Evolutionary conservation across 1,140 invertebrate genomes (phyloP), one percentile per base, ranked within the genome.

Genomic region (Aphaenogaster rudis): DNA sequence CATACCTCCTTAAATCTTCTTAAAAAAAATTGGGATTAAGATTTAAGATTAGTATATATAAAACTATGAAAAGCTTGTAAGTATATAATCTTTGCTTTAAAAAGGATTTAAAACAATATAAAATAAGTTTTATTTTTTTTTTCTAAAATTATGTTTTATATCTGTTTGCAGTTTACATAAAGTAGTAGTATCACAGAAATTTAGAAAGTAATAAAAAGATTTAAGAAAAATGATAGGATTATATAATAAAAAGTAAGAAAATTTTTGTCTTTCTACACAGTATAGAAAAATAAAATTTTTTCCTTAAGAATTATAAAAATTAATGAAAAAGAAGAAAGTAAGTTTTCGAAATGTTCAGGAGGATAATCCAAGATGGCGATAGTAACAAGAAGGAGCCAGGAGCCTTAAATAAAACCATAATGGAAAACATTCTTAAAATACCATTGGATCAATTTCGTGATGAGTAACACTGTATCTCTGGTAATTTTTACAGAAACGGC

Each of bases 401-500:
- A 81, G 39, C 63, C 78, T 81, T 81, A 71, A 69, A 33, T 69
- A 69, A 69, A 42, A 71, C 21, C 71, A 69, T 54, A 71, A 71
- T 69, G 66, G 64, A 42, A 81, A 81, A 71, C 57, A 69, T 81
- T 81, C 78, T 90, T 88, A 88, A 66, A 79, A 86, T 69, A 87
- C 33, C 71, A 50, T 88, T 90, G 87, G 89, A 81, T 81, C 78
- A 81, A 76, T 81, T 81, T 81, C 78, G 78, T 81, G 78, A 80
- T 90, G 77, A 91, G 89, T 91, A 91, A 81, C 89, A 89, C 87
- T 87, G 89, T 82, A 91, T 90, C 90, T 91, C 90, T 91, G 88
- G 91, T 92, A 94, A 93, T 94, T 94, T 93, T 94, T 94, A 88
- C 93, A 94, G 93, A 94, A 93, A 93, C 93, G 91, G 91, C 93